phyloP scores from a whole-genome alignment of 2,113 vertebrate genomes.

The Melanerpes formicivorus region DNA sequence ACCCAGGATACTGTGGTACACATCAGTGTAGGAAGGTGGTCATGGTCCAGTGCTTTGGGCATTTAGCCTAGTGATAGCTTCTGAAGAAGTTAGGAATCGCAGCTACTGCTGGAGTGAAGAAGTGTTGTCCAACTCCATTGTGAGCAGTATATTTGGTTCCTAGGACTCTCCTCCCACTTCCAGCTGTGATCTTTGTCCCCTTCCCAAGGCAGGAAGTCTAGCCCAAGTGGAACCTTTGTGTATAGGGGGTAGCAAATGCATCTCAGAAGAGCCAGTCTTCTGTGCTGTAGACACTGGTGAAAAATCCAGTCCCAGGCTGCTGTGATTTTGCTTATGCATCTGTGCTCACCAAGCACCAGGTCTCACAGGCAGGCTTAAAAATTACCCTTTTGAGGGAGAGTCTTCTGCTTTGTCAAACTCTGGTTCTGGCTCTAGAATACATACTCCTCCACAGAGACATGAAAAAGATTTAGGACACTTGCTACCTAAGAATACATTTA shows the following conservation, averaged over 20 bases:
- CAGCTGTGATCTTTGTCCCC: neutral
- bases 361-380: neutral
- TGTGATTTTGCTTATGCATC: neutral
- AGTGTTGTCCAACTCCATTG: neutral
- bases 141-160: neutral
- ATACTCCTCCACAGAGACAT: fast-evolving
- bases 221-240: neutral
- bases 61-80: neutral
- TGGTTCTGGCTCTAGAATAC: neutral
- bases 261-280: neutral
- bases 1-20: neutral
- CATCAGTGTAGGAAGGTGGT: neutral
- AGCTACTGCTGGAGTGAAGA: fast-evolving
- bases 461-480: neutral
- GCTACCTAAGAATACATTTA: neutral
- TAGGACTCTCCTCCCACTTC: neutral
- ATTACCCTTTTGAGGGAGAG: fast-evolving
- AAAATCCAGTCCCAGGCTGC: neutral
- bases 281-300: neutral
- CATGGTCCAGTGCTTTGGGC: fast-evolving
- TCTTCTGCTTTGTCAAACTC: neutral
- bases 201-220: neutral
- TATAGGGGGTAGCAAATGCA: neutral
- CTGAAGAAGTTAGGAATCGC: neutral
- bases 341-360: neutral